These are phyloP conservation scores for Diplolepis rosae DNA, from an alignment of 2,888 invertebrate genomes.

Conservation along the genomic window DNA sequence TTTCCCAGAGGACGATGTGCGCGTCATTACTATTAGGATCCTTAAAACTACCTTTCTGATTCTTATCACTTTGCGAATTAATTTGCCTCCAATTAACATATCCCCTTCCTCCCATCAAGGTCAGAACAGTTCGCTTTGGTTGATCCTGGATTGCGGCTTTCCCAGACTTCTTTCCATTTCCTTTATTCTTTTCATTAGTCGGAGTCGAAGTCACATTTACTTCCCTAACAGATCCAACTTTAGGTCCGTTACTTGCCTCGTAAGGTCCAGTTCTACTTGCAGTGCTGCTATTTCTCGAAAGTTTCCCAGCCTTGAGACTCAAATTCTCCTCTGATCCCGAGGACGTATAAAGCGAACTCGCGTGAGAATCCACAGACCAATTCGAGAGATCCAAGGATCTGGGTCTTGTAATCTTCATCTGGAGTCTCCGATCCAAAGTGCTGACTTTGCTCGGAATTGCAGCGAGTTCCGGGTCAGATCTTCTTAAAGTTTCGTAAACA, in stretches of 20 bases:
- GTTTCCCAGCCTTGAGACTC: conserved; percentile 79
- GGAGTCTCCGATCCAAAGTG: conserved; percentile 85
- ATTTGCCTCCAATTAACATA: conserved; percentile 90
- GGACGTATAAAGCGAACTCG: conserved; percentile 87
- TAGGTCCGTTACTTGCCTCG: conserved; percentile 53
- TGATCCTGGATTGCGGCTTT: conserved; percentile 70
- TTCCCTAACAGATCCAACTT: conserved; percentile 35
- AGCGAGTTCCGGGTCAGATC: conserved; percentile 89
- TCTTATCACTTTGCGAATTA: conserved; percentile 75
- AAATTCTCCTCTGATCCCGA: conserved; percentile 91
- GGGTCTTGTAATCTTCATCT: conserved; percentile 88
- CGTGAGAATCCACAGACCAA: conserved; percentile 91
- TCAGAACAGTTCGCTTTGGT: conserved; percentile 85
- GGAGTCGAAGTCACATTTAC: conserved; percentile 53
- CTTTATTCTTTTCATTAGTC: conserved; percentile 50
- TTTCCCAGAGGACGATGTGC: conserved; percentile 93
- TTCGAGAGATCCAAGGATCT: conserved; percentile 88
- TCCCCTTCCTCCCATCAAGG: conserved; percentile 90
- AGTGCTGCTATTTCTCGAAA: conserved; percentile 85
- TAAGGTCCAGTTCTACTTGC: conserved; percentile 80
- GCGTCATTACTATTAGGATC: conserved; percentile 89
- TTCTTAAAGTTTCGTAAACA: conserved; percentile 84
- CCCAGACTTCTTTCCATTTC: conserved; percentile 66
- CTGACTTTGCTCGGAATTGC: conserved; percentile 88
- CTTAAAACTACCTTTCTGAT: conserved; percentile 70